Base-by-base conservation (phyloP, 2,113 vertebrate species). In the Prietella phreatophila region DNA sequence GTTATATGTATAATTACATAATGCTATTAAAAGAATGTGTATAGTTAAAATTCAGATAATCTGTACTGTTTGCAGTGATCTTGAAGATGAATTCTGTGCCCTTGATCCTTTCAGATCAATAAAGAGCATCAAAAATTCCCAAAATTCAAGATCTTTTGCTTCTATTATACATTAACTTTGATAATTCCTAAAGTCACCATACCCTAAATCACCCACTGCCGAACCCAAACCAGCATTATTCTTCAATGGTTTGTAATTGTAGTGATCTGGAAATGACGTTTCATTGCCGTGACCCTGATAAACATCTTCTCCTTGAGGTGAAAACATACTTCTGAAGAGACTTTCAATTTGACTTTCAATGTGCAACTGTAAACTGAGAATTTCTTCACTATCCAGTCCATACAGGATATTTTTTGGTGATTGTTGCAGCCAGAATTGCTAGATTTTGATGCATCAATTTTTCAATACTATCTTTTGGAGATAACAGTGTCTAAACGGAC, bases 131-230 rank as follows among this genome's bases (percentile, higher is more conserved):
- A 17, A 36, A 73, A 56, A 85, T 27, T 13, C 20, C 82, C 22
- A 85, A 85, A 22, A 81, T 82, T 20, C 20, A 33, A 81, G 27
- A 53, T 1, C 7, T 13, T 20, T 63, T 9, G 4, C 50, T 61
- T 61, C 13, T n/a, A 30, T 65, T 36, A 60, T 85, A 86, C 60
- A 56, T 56, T 71, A 84, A 69, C 27, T 9, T 84, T 69, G 14
- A 4, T 84, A 69, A 53, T 69, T 30, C 17, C 13, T 80, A 76
- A 42, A 30, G 39, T 84, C 56, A 60, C 8, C 19, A 60, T 60
- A 82, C 5, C 20, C 5, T 39, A 27, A 13, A 61, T 82, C 56
- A 82, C 33, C 5, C 56, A 82, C 33, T 82, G 22, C 11, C 11
- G 36, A 42, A 82, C 33, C 22, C 22, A 39, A 60, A 27, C 14